phyloP scores from a whole-genome alignment of 2,888 invertebrate species.

The Scaptomyza cyrtandrae region DNA sequence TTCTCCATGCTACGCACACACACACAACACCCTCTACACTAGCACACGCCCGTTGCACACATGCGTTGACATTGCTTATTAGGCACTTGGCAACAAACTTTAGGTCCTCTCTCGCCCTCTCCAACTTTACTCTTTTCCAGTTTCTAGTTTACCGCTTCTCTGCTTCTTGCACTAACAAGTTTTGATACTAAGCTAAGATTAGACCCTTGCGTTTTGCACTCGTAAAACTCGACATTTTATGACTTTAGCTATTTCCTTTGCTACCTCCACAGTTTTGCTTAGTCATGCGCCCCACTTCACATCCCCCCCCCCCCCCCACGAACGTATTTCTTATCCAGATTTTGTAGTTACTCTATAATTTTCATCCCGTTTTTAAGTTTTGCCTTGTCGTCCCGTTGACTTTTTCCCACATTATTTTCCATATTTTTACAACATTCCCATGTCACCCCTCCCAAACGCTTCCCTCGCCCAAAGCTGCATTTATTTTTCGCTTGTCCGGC shows the following conservation, averaged over 20 bases:
- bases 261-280: slow-evolving; percentile 21
- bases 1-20: slow-evolving; percentile 19
- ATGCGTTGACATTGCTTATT: slow-evolving; percentile 79
- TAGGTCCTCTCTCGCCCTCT: slow-evolving; percentile 3
- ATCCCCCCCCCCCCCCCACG: neutral
- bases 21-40: neutral
- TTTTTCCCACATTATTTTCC: slow-evolving; percentile 60
- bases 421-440: slow-evolving; percentile 57
- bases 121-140: neutral
- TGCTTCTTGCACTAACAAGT: slow-evolving; percentile 67
- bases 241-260: slow-evolving; percentile 79
- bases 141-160: neutral
- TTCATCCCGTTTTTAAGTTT: slow-evolving; percentile 75
- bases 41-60: slow-evolving; percentile 29
- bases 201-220: slow-evolving; percentile 81
- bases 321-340: slow-evolving; percentile 71
- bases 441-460: neutral
- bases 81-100: slow-evolving; percentile 18
- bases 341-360: slow-evolving; percentile 80
- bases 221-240: slow-evolving; percentile 82
- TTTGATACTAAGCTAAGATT: slow-evolving; percentile 79
- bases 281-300: slow-evolving; percentile 7
- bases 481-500: slow-evolving; percentile 41
- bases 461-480: neutral
- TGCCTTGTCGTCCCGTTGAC: slow-evolving; percentile 26